Conservation (phyloP, 2,113 vertebrate species). For the Microtus pennsylvanicus region DNA sequence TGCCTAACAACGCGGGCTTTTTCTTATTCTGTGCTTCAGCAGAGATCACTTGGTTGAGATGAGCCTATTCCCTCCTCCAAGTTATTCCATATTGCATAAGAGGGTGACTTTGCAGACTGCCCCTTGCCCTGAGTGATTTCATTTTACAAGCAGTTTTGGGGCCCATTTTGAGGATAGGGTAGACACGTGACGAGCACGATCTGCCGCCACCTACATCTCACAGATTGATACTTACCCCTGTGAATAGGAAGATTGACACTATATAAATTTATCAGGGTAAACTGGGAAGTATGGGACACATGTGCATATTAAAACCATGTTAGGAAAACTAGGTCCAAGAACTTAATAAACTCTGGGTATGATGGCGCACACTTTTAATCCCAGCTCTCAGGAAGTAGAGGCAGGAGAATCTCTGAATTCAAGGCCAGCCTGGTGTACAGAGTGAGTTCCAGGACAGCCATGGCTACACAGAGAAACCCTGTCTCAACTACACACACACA, state of each 20-base stretch:
- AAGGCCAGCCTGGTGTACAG: neutral
- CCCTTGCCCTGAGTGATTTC: neutral
- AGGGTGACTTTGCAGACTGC: neutral
- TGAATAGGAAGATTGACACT: neutral
- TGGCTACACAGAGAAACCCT: neutral
- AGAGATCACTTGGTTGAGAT: neutral
- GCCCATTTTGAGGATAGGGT: neutral
- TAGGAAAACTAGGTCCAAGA: neutral
- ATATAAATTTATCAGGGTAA: neutral
- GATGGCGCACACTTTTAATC: neutral
- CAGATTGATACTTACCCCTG: neutral
- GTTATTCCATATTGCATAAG: neutral
- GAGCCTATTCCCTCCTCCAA: neutral
- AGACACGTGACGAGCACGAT: neutral
- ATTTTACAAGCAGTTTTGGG: neutral
- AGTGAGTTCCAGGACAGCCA: neutral
- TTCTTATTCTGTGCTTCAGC: neutral
- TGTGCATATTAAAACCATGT: neutral
- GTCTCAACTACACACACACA: neutral
- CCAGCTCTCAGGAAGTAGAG: neutral
- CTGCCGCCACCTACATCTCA: neutral
- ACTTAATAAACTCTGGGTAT: neutral
- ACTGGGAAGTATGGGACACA: neutral
- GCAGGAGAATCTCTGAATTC: neutral
- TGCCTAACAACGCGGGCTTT: neutral